Conservation (phyloP, 2,797 vertebrate species). For the Erpetoichthys calabaricus region DNA sequence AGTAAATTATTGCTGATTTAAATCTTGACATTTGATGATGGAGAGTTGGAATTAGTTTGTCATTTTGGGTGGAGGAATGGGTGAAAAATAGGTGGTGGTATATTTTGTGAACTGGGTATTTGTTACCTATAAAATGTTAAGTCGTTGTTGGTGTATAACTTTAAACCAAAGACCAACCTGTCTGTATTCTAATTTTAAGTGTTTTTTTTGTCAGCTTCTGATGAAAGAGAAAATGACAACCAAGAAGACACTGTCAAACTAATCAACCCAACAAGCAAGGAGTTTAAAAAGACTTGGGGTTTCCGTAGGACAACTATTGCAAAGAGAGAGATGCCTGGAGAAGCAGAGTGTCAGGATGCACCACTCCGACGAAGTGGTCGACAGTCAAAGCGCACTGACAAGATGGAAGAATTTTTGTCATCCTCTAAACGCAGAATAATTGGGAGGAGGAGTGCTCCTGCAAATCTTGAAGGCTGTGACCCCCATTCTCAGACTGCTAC, state of each 20-base stretch:
- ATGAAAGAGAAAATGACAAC: constrained; percentile 42
- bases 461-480: constrained; percentile 59
- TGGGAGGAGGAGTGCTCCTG: constrained; percentile 39
- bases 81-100: no score
- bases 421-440: constrained; percentile 38
- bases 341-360: constrained; percentile 48
- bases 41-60: no score
- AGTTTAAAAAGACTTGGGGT: constrained; percentile 84
- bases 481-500: constrained; percentile 51
- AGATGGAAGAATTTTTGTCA: constrained; percentile 86
- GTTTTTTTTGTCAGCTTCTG: constrained; percentile 26
- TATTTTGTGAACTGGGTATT: no score
- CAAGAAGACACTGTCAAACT: constrained; percentile 43
- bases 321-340: constrained; percentile 61
- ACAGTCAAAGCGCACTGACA: constrained; percentile 67
- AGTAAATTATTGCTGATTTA: no score
- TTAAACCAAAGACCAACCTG: not conserved
- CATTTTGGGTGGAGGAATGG: no score
- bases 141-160: no score
- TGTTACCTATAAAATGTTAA: no score
- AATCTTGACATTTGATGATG: no score
- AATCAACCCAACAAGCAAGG: constrained; percentile 65
- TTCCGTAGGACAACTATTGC: constrained; percentile 87
- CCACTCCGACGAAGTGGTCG: constrained; percentile 48
- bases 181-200: not conserved